phyloP scores from a whole-genome alignment of 2,888 invertebrate genomes.

The Drosophila buzzatii region DNA sequence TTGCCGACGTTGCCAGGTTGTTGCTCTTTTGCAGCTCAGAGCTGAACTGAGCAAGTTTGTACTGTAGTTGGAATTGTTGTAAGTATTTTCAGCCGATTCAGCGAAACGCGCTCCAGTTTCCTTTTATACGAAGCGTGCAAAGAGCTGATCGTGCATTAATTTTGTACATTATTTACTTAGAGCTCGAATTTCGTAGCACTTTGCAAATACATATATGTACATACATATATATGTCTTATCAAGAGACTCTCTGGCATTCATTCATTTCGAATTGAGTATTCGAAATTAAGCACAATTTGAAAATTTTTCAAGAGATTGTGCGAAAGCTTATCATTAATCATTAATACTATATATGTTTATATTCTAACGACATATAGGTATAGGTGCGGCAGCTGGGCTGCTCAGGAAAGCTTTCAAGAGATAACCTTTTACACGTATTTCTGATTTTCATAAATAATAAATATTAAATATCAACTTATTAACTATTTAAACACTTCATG shows the following conservation, averaged over 20 bases:
- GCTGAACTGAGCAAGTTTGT: background rate
- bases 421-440: background rate
- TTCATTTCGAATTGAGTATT: background rate
- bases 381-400: background rate
- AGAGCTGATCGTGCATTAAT: background rate
- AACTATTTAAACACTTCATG: background rate
- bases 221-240: background rate
- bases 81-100: background rate
- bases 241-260: background rate
- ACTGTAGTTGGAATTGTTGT: background rate
- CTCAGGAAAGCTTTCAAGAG: background rate
- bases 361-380: background rate
- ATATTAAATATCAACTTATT: background rate
- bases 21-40: background rate
- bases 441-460: background rate
- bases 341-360: background rate
- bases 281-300: background rate
- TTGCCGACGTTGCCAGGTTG: background rate
- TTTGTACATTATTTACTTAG: background rate
- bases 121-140: background rate
- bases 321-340: slow-evolving; percentile 1
- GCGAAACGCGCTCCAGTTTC: background rate
- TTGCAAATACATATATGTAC: background rate
- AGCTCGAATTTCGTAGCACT: background rate
- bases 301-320: background rate